These are phyloP conservation scores for Lophochroa leadbeateri DNA, from an alignment of 2,113 vertebrate species.

Conservation along the genomic window DNA sequence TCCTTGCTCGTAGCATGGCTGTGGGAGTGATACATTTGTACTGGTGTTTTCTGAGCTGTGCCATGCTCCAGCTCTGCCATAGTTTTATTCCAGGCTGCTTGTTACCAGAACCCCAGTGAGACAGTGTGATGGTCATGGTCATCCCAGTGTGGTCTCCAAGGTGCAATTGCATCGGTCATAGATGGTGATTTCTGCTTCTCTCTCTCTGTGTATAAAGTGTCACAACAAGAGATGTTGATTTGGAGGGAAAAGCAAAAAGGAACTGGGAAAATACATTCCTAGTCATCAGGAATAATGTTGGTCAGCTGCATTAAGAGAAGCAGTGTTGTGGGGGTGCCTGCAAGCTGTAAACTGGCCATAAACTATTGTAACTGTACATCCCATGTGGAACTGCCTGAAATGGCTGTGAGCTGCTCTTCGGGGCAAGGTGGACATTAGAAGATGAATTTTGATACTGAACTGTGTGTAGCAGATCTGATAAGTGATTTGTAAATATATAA, in stretches of 20 bases:
- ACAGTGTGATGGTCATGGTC: fast-evolving
- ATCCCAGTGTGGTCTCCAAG: too few species aligned
- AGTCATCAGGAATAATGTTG: not conserved
- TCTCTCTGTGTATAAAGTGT: not conserved
- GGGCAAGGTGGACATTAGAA: not conserved
- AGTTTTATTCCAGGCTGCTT: not conserved
- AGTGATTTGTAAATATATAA: not conserved
- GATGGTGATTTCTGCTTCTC: not conserved
- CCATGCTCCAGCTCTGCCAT: not conserved
- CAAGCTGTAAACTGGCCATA: not conserved
- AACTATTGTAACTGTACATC: fast-evolving
- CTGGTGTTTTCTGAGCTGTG: not conserved
- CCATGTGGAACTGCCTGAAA: not conserved
- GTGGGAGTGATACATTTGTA: fast-evolving
- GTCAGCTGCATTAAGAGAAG: not conserved
- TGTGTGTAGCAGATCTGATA: fast-evolving
- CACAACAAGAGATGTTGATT: fast-evolving
- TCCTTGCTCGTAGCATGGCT: fast-evolving
- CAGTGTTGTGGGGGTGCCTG: not conserved
- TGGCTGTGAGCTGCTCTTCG: not conserved
- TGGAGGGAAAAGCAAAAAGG: not conserved
- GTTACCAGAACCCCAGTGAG: not conserved
- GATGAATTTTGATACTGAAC: too few species aligned
- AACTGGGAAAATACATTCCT: not conserved
- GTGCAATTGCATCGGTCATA: fast-evolving